Conservation (phyloP, 2,113 vertebrate genomes). For the Rhinoderma darwinii region DNA sequence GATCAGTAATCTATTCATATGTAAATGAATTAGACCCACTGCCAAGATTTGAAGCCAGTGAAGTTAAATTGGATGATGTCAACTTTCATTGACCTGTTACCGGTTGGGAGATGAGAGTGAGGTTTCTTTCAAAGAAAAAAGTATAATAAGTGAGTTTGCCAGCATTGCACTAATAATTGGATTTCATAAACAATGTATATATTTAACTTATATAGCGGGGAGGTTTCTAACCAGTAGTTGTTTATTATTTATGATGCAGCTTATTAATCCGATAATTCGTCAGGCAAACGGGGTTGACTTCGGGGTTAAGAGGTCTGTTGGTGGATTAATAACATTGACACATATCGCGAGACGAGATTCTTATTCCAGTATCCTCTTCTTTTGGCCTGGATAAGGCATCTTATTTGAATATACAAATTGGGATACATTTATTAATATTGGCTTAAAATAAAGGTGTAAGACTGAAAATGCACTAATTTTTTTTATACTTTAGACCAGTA, state of each 20-base stretch:
- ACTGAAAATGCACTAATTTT: no score
- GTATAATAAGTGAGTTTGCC: conserved; percentile 45
- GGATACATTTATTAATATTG: no score
- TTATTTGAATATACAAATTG: not conserved
- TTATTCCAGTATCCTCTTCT: not conserved
- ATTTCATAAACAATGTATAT: conserved; percentile 47
- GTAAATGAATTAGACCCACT: conserved; percentile 50
- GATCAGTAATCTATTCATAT: conserved; percentile 53
- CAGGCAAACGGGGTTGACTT: conserved; percentile 44
- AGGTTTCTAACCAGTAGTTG: conserved; percentile 1
- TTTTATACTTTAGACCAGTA: no score
- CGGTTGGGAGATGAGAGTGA: conserved; percentile 16
- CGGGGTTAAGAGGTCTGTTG: not conserved
- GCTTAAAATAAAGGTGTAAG: no score
- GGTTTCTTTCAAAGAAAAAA: conserved; percentile 20
- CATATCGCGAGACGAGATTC: not conserved
- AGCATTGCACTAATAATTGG: conserved; percentile 35
- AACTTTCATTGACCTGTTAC: conserved; percentile 46
- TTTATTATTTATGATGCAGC: conserved; percentile 23
- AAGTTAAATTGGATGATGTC: conserved; percentile 45
- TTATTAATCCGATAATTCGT: conserved; percentile 33
- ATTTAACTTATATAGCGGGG: conserved; percentile 6
- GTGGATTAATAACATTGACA: not conserved
- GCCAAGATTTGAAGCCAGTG: conserved; percentile 32
- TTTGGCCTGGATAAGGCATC: not conserved